Evolutionary conservation across 2,888 invertebrate species (phyloP), one percentile per base, ranked within the genome.

Genomic region (Eilema griseolum): DNA sequence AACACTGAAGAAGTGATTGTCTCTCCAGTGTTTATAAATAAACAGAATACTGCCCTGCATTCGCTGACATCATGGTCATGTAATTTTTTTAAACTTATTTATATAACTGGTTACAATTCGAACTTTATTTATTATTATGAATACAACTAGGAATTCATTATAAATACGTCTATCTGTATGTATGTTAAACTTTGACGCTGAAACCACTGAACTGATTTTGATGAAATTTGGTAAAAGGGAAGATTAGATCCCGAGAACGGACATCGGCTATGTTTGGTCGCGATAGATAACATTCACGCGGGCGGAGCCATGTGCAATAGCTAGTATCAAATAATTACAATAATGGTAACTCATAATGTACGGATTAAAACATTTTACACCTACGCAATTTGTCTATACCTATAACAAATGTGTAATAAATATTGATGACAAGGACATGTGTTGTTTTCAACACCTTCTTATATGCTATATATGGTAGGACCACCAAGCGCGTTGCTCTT

Each of bases 351-450:
- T 33, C 41, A 69, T 72, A 68, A 78, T 69, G 69, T 66, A 73
- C 59, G 57, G 56, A 61, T 63, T 63, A 70, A 68, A 64, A 65
- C 74, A 62, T 73, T 69, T 65, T 67, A 71, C 73, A 33, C 83
- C 76, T 61, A 82, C 77, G 57, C 73, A 60, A 61, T 37, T 11
- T 72, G 69, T 46, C 69, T 72, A 69, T 72, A 52, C n/a, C 52
- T 52, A 76, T 71, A 82, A 78, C 76, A 80, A 41, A 66, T 80
- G 76, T 78, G 73, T 80, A 68, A 77, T 80, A 80, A 77, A 82
- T 76, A 70, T 71, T 68, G 23, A 72, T 74, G 76, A 73, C 75
- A 75, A 78, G 69, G 74, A 74, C 75, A 80, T 70, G 68, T 78
- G 75, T 75, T 62, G 62, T 62, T 78, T 73, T 78, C 80, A 72